Evolutionary conservation across 1,140 invertebrate species (phyloP), one percentile per base, ranked within the genome.

Genomic region (Dysdera silvatica): DNA sequence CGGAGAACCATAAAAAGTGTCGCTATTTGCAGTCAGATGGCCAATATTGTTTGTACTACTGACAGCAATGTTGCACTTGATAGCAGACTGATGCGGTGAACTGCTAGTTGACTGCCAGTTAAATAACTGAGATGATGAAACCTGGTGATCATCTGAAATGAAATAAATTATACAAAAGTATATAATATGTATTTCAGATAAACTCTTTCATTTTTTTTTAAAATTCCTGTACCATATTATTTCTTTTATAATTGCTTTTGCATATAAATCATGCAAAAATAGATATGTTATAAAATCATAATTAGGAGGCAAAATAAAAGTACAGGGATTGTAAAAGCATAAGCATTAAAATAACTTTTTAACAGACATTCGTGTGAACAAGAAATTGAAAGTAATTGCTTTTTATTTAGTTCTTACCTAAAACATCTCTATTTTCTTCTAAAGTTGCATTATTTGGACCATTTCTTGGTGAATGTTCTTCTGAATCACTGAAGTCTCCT

Each of bases 81-180:
- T 56, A 33, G 51, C 31, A 4, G 61, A 45, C 56, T 63, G 61
- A 49, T 48, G 56, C 29, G 61, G 53, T 16, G 61, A 63, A 43
- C 53, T 63, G 52, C 61, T 63, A 31, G 61, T 55, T 55, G 41
- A 63, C 28, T 63, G 61, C 61, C 61, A 63, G 32, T 53, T 63
- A 63, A 63, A 63, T 63, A 63, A 43, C 51, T 63, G 61, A 63
- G 61, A 63, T 55, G 61, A 63, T 55, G 61, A 63, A 63, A 63
- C 61, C 52, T 63, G 61, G 41, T 63, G 61, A 55, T 63, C 61
- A 63, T 63, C 61, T 63, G 43, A 18, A 63, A 37, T 31, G n/a
- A n/a, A n/a, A n/a, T n/a, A n/a, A n/a, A n/a, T n/a, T n/a, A n/a
- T n/a, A n/a, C n/a, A n/a, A n/a, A n/a, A n/a, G n/a, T n/a, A n/a